Evolutionary conservation across 2,113 vertebrate species (phyloP), one percentile per base, ranked within the genome.

Genomic region (Loxodonta africana): DNA sequence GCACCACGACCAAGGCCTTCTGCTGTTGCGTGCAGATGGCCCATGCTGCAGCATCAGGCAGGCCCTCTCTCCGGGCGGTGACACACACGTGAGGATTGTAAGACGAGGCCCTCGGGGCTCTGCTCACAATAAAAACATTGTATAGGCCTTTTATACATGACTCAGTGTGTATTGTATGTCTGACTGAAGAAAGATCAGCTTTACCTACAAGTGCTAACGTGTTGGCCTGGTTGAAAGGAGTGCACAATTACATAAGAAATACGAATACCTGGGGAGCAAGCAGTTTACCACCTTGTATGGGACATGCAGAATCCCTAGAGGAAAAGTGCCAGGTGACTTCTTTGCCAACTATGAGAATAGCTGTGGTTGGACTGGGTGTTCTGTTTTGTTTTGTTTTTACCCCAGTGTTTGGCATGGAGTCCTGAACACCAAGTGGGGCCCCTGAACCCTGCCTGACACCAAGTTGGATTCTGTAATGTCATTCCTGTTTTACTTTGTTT

Each of bases 221-320:
- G 97, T 90, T 94, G 95, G 90, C 90, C 9, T 9, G 90, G 92
- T 97, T 97, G 97, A 96, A 97, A 90, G 28, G 37, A 95, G 90
- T 92, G 18, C 92, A 80, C 2, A 3, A 91, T 98, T 98, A 97
- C 92, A 92, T 97, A 97, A 98, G 98, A 97, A 90, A 96, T 48
- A 74, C 95, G 97, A 97, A 97, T 83, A 94, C 85, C 92, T 83
- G 92, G 90, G 92, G 95, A 96, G 94, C 92, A 65, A 88, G 94
- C 90, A 87, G 80, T 85, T 97, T 82, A 82, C 92, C 83, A 81
- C 94, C 96, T 95, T 97, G 95, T 82, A 80, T 60, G 82, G 96
- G 92, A 83, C 96, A 95, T 18, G n/a, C 90, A 88, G 92, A 92
- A 90, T 88, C 85, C 94, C 74, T 18, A 37, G 62, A 77, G 95